Base-by-base conservation (phyloP, 2,888 invertebrate species). In the Leucozona laternaria region DNA sequence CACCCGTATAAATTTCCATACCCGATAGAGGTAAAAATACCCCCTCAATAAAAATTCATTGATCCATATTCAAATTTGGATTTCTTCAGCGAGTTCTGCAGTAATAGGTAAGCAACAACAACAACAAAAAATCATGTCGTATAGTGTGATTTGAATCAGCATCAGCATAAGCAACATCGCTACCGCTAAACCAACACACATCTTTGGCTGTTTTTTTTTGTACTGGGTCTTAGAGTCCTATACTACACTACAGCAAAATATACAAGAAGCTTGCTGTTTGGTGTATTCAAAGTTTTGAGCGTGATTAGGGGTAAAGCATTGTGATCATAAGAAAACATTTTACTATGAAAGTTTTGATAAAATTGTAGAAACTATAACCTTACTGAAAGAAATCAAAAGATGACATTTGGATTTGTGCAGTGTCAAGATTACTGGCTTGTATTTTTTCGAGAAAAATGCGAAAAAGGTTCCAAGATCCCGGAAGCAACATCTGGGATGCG, bases 1-100 rank as follows among this genome's bases (percentile, higher is more conserved):
- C 85, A 85, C 68, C 70, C 80, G 81, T 85, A 85, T 85, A 85
- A 80, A 85, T 85, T 85, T 85, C 80, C 80, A 85, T 85, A 25
- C 53, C 66, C 72, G 57, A 79, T 68, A 60, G 55, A 79, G 79
- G 72, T 64, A 64, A 58, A 58, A 80, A 80, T 78, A 80, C 72
- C 50, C 37, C 53, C 79, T 62, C 85, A 85, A 85, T 85, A 80
- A 85, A 85, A 85, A 81, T 85, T 85, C 85, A 85, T 80, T 85
- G 85, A 85, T 85, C 85, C 77, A 85, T 80, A 85, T 85, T 85
- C 73, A 80, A 78, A 76, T 77, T 81, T 45, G 85, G 77, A 81
- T 85, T 73, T 81, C 55, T 81, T 68, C 34, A 76, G n/a, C n/a
- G 15, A 48, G 20, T 22, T 22, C 25, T 37, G 10, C 4, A 15